Evolutionary conservation across 1,140 invertebrate genomes (phyloP), one percentile per base, ranked within the genome.

Genomic region (Apocrypta bakeri): DNA sequence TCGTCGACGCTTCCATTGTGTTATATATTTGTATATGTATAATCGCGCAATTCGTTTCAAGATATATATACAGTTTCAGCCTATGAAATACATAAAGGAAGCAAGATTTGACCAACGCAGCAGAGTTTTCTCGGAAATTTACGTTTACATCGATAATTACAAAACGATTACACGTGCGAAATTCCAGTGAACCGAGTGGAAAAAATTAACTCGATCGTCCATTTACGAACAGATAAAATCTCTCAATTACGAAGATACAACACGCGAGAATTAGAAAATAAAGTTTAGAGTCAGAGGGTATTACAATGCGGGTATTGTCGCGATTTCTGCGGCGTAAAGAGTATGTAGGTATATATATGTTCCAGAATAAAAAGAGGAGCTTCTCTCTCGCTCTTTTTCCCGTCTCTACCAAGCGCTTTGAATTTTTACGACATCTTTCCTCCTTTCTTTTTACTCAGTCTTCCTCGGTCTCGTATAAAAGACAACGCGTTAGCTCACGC

Each of bases 361-460:
- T 27, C 12, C 40, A n/a, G 74, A 64, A 11, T 48, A 17, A 0
- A 6, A n/a, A 4, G 48, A n/a, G 61, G 63, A 25, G 25, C n/a
- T 61, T 48, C 63, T 69, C 31, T n/a, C 12, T 9, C 17, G 48
- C 27, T 48, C 64, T 31, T n/a, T n/a, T n/a, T n/a, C n/a, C n/a
- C n/a, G n/a, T n/a, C n/a, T n/a, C n/a, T n/a, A n/a, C n/a, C n/a
- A 61, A 42, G 27, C 69, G 77, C 77, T 79, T 79, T 79, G 68
- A 79, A 79, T 79, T 79, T 79, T 79, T 79, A 79, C 68, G 77
- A 79, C 69, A 17, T 37, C 63, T 48, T 79, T 37, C 25, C n/a
- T 42, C n/a, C 71, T 71, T 73, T 42, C 24, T 42, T 42, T 73
- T 71, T 31, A 21, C 68, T 14, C 12, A 9, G 9, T 14, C 12